A percentile compares a stretch with the other conserved stretches of the same genome.
Evolutionary conservation across 2,113 vertebrate genomes (phyloP).

Genomic region (Pseudopipra pipra): DNA sequence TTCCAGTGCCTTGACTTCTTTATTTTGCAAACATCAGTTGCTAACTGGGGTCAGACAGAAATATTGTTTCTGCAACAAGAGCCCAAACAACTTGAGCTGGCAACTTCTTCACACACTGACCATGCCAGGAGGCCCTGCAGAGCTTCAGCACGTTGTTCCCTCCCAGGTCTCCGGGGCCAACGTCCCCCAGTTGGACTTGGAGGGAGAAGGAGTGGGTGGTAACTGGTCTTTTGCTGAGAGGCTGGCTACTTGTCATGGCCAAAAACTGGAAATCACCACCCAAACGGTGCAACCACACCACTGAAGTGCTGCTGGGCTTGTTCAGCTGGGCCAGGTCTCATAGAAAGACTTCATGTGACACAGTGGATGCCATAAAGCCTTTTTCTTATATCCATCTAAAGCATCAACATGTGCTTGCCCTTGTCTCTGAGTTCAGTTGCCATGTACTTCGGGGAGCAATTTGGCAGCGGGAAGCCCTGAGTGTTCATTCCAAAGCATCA

Average conservation of each 20-base stretch:
- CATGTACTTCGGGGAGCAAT: background rate
- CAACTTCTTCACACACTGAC: conserved; percentile 1
- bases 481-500: background rate
- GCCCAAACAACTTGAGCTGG: conserved; percentile 53
- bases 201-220: background rate
- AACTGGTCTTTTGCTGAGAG: background rate
- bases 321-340: background rate
- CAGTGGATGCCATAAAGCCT: background rate
- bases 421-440: background rate
- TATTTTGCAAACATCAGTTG: conserved; percentile 72
- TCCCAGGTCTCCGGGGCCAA: background rate
- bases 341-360: rapidly evolving
- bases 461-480: background rate
- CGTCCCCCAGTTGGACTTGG: rapidly evolving
- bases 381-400: background rate
- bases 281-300: rapidly evolving
- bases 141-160: background rate
- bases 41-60: conserved; percentile 68
- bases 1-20: conserved; percentile 67
- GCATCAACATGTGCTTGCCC: background rate
- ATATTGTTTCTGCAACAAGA: conserved; percentile 66
- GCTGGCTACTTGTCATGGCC: rapidly evolving
- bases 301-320: background rate
- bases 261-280: background rate
- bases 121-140: conserved; percentile 23